Base-by-base conservation (phyloP, 2,797 vertebrate genomes). In the Synaphobranchus kaupii region DNA sequence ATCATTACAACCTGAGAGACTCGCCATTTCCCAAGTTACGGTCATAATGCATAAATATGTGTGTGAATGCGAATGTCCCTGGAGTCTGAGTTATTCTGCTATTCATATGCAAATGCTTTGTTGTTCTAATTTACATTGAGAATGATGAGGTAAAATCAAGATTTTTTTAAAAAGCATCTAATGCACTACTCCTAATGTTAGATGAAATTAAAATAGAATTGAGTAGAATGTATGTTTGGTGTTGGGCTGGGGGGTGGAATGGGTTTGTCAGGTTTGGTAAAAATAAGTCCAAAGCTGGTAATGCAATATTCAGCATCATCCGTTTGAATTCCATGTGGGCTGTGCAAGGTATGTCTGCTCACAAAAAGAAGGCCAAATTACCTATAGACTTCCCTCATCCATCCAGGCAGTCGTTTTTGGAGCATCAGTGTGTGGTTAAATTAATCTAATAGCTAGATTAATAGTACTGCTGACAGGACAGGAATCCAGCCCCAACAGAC, bases 31-130 rank as follows among this genome's bases (percentile, higher is more conserved):
- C 86, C 60, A 28, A 20, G 31, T 73, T 17, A 73, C 31, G 12
- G 31, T 73, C 39, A 68, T 71, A 81, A 89, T 66, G 58, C 81
- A 73, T 47, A 73, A 91, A 92, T 88, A 91, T 90, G 84, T 85
- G 81, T 87, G 20, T 82, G 87, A 91, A 88, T 89, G 85, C 82
- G 82, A 28, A 87, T 85, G 89, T 90, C 94, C 90, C 90, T 0
- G 68, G 92, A 93, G 92, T 25, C 90, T 85, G 86, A 85, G 90
- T 93, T 92, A 90, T 92, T 87, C 86, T 82, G 76, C 90, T 93
- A 95, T 96, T 96, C 94, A 96, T 94, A 94, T 96, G 94, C 93
- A 94, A 94, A 96, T 95, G 73, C 60, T 88, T 87, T 91, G 93
- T 89, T 92, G 22, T 54, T 56, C 50, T 89, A 91, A 87, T 91